Evolutionary conservation across 2,797 vertebrate genomes (phyloP), one percentile per base, ranked within the genome.

Genomic region (Acanthornis magna): DNA sequence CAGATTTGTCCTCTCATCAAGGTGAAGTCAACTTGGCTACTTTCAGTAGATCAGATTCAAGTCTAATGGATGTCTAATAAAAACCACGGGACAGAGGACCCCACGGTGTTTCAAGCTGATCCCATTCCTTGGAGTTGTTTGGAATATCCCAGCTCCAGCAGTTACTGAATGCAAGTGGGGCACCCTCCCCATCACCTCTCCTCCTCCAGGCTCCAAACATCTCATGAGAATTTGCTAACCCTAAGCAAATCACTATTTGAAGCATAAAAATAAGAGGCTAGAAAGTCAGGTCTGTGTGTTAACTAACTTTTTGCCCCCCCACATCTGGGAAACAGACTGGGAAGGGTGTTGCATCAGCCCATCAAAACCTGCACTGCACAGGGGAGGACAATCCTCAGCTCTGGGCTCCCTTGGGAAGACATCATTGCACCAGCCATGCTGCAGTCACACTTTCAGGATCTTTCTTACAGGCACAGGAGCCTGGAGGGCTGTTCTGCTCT

Each of bases 181-280:
- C 14, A 51, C 18, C 45, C 15, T n/a, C 42, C 19, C 48, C 54
- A 78, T 19, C 66, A 55, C 42, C 9, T 40, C 29, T 61, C 17
- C 16, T 70, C 45, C n/a, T 65, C 77, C 58, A 75, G 30, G 30
- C 50, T 86, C 72, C 47, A 43, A 45, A 23, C 7, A 65, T 8
- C 45, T 9, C 4, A 42, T 13, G 9, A 42, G 18, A 86, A 55
- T 17, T 75, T 0, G 0, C 11, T 43, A 10, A 9, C 12, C 12
- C 19, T 16, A 48, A 47, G 18, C 51, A 77, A 90, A 32, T 5
- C 32, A 54, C 18, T 40, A 29, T 61, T 7, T 47, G 29, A 77
- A 50, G 13, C 25, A 38, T 9, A 58, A 62, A 55, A 63, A 16
- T 3, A 27, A 7, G 1, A 29, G 21, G n/a, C 9, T 6, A 51